Evolutionary conservation across 2,797 vertebrate genomes (phyloP).

Genomic region (Eulemur mongoz): DNA sequence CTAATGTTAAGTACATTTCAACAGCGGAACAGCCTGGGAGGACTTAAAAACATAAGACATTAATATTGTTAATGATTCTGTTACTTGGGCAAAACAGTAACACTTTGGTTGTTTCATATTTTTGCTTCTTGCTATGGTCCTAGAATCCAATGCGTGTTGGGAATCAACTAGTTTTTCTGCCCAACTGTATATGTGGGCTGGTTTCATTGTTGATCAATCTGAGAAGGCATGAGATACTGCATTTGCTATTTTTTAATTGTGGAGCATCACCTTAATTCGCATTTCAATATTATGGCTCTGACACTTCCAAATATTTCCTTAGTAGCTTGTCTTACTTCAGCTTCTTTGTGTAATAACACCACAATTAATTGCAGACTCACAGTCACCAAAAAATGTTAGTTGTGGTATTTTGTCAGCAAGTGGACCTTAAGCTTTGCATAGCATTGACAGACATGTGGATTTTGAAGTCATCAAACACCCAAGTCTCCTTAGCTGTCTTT

Average conservation of each 20-base stretch:
- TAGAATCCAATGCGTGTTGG: not conserved
- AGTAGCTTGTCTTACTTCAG: not conserved
- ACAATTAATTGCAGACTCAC: not conserved
- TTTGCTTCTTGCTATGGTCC: not conserved
- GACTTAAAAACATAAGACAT: not conserved
- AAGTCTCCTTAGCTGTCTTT: not conserved
- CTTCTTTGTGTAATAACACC: not conserved
- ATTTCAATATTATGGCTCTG: not conserved
- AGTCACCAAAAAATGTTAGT: not conserved
- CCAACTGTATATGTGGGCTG: not conserved
- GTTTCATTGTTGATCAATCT: not conserved
- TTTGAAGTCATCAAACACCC: not conserved
- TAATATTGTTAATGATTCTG: not conserved
- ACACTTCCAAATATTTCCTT: not conserved
- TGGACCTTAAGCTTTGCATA: not conserved
- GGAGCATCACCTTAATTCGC: not conserved
- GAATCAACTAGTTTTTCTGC: not conserved
- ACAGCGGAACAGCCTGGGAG: not conserved
- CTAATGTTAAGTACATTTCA: not conserved
- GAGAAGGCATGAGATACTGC: not conserved
- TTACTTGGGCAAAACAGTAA: not conserved
- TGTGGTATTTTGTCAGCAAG: not conserved
- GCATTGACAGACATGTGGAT: rapidly evolving
- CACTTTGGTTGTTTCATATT: not conserved
- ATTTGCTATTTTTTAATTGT: not conserved